Conservation (phyloP, 2,888 invertebrate genomes). For the Alentia gelatinosa region DNA sequence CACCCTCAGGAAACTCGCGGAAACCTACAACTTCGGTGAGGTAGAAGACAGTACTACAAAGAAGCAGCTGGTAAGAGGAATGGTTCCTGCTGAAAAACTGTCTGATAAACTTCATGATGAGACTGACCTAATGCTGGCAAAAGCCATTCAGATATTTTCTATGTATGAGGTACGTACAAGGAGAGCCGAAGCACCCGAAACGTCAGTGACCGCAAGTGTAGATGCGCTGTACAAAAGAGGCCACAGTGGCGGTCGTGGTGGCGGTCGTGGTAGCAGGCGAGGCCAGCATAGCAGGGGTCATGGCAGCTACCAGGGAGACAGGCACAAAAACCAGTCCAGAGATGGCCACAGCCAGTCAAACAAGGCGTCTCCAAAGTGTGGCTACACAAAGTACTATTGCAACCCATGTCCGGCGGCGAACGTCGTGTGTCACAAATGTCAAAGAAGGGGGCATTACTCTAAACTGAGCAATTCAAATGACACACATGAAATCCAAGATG, state of each 20-base stretch:
- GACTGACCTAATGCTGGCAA: not conserved
- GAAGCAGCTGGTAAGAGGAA: not conserved
- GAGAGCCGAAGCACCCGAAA: not conserved
- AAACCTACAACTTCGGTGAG: not conserved
- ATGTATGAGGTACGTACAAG: not conserved
- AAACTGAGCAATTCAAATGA: not conserved
- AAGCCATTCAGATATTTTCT: not conserved
- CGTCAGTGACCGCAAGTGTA: not conserved
- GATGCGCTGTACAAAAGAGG: not conserved
- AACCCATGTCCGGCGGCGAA: not conserved
- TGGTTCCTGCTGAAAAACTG: not conserved
- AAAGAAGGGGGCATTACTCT: not conserved
- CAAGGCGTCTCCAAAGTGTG: not conserved
- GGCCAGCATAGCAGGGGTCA: not conserved
- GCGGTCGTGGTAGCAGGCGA: not conserved
- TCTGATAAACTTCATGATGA: not conserved
- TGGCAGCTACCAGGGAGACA: not conserved
- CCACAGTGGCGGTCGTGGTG: not conserved
- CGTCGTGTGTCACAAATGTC: too few relatives aligned
- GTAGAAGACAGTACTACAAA: not conserved
- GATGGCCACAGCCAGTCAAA: not conserved
- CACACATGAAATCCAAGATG: not conserved
- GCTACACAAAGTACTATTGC: not conserved
- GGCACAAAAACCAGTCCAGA: not conserved
- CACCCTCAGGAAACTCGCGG: not conserved